A percentile compares a stretch with the other conserved stretches of the same genome.
phyloP scores from a whole-genome alignment of 2,888 invertebrate species.

The Cephonodes hylas region DNA sequence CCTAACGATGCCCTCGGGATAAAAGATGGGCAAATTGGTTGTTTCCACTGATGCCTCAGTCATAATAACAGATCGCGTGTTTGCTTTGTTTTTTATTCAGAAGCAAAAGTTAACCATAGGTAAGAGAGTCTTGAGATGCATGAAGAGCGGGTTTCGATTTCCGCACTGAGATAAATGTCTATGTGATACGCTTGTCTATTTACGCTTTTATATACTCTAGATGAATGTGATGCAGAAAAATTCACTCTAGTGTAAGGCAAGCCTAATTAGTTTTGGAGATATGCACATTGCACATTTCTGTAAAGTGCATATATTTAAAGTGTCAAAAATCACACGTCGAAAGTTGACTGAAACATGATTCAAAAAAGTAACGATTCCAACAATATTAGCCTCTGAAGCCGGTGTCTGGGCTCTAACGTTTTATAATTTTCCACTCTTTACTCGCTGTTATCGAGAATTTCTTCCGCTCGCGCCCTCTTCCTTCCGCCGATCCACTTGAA shows the following conservation, averaged over 20 bases:
- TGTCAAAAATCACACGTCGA: conserved; percentile 20
- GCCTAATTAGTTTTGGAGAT: too few species aligned
- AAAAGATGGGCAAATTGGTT: background rate
- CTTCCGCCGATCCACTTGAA: conserved; percentile 68
- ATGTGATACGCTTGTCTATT: too few species aligned
- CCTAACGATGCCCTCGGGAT: background rate
- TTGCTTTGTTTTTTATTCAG: background rate
- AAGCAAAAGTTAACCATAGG: background rate
- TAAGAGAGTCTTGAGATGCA: too few species aligned
- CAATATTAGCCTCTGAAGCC: conserved; percentile 53
- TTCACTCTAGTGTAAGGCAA: too few species aligned
- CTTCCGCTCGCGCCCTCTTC: conserved; percentile 72
- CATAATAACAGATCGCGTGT: background rate
- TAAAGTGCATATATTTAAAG: background rate
- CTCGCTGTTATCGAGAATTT: conserved; percentile 71
- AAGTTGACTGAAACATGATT: background rate
- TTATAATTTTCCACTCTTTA: conserved; percentile 71
- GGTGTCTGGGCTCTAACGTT: conserved; percentile 60
- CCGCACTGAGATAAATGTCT: too few species aligned
- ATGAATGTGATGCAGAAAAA: too few species aligned
- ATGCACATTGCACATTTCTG: background rate
- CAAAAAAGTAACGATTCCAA: conserved; percentile 46
- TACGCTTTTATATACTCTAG: too few species aligned
- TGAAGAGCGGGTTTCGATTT: too few species aligned
- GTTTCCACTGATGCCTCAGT: background rate